phyloP scores from a whole-genome alignment of 2,113 vertebrate species.

The Nettapus auritus region DNA sequence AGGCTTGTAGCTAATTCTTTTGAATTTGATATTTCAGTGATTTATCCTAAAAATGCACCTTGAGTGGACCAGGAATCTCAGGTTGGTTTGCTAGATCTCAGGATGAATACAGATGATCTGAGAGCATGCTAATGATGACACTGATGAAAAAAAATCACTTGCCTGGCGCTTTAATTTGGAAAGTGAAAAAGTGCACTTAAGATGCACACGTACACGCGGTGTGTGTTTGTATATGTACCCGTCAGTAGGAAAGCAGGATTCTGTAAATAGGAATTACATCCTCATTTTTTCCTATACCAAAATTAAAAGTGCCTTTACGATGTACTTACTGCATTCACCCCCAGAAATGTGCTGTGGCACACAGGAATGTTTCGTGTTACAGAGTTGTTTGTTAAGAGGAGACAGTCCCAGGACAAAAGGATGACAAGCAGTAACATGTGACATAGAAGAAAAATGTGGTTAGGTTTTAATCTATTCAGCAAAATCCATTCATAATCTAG shows the following conservation, averaged over 20 bases:
- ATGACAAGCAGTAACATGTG: background rate
- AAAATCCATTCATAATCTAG: background rate
- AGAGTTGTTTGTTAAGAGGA: background rate
- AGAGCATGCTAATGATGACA: background rate
- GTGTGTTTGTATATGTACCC: fast-evolving
- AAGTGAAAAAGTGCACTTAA: background rate
- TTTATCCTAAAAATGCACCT: background rate
- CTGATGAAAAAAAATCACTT: background rate
- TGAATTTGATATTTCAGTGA: background rate
- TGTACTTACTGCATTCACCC: background rate
- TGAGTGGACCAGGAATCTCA: background rate
- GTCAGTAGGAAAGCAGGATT: background rate
- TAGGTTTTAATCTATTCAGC: conserved; percentile 12
- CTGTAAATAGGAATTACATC: background rate
- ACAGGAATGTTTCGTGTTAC: background rate
- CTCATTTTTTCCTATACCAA: background rate
- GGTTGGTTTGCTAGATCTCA: background rate
- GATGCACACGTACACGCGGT: background rate
- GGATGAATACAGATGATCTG: background rate
- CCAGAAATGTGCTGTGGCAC: background rate
- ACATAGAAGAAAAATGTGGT: background rate
- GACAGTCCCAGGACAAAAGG: background rate
- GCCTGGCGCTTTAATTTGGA: background rate
- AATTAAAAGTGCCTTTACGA: background rate
- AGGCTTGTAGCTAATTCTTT: background rate